Evolutionary conservation across 2,797 vertebrate genomes (phyloP), one percentile per base, ranked within the genome.

Genomic region (Limosa lapponica): DNA sequence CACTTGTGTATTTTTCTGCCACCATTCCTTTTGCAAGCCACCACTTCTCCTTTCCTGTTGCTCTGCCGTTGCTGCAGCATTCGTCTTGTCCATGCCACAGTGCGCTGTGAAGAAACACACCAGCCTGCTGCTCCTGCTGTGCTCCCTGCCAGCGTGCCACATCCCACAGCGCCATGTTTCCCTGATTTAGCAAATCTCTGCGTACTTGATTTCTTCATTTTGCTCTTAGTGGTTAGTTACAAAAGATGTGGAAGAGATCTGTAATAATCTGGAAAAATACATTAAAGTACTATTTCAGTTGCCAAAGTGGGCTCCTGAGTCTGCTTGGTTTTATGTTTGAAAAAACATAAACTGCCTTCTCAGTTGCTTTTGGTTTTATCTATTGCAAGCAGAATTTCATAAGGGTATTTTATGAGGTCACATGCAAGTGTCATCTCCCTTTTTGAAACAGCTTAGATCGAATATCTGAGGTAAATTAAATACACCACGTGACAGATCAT

Each of bases 81-180:
- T 92, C 1, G 0, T 52, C 59, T 64, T 54, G 32, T 25, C 32
- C 0, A 0, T 52, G 41, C 32, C 13, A 19, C 0, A 0, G 12
- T 32, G 44, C 10, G 13, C 36, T 62, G 18, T 71, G 28, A 54
- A 79, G 61, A 17, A 43, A 19, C n/a, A 18, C 14, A 7, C 32
- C 82, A 93, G 58, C 28, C 39, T 71, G 25, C 30, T 41, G 8
- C 66, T 55, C 2, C 1, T n/a, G 22, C 82, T 55, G 30, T 1
- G 0, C 36, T 59, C 24, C 18, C 48, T 73, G 79, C 30, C 54
- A 74, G 57, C 6, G 0, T 41, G 49, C 14, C 17, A 48, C 20
- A 39, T 64, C 44, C 36, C 27, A 44, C 3, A 0, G 14, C 34
- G 43, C 37, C 36, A 18, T 32, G 10, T 55, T 80, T 54, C 2